Evolutionary conservation across 2,888 invertebrate species (phyloP).

Genomic region (Ferrisia virgata): DNA sequence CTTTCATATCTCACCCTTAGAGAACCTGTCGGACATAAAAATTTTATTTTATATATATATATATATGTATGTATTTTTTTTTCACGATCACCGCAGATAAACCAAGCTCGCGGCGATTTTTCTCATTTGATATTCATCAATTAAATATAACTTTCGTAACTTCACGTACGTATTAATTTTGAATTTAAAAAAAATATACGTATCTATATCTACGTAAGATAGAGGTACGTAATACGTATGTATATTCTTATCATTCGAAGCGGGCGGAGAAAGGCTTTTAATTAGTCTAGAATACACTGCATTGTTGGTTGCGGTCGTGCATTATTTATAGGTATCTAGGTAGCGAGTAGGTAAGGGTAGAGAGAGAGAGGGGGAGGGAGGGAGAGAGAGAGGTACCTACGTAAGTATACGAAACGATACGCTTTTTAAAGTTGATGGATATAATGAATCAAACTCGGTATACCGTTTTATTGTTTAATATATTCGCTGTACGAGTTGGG

Average conservation of each 20-base stretch:
- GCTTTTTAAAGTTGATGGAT: not conserved
- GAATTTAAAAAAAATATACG: not conserved
- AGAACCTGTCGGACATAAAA: constrained; percentile 19
- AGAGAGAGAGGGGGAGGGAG: too few relatives aligned
- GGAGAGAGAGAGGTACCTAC: too few relatives aligned
- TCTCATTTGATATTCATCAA: constrained; percentile 16
- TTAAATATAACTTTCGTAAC: constrained; percentile 12
- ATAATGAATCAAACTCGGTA: not conserved
- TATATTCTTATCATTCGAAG: not conserved
- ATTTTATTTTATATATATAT: too few relatives aligned
- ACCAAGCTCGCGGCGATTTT: constrained; percentile 15
- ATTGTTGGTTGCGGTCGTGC: not conserved
- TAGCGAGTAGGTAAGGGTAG: not conserved
- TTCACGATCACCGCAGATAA: not conserved
- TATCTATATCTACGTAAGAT: too few relatives aligned
- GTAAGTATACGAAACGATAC: too few relatives aligned
- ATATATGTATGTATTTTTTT: not conserved
- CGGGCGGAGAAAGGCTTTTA: not conserved
- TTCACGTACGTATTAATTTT: not conserved
- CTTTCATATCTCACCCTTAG: constrained; percentile 31
- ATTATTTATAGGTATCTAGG: not conserved
- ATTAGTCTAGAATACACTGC: not conserved
- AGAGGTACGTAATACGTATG: too few relatives aligned
- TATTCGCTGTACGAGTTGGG: not conserved
- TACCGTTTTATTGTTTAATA: not conserved